These are phyloP conservation scores for Nymphalis polychloros DNA, from an alignment of 2,888 invertebrate species.

Conservation along the genomic window DNA sequence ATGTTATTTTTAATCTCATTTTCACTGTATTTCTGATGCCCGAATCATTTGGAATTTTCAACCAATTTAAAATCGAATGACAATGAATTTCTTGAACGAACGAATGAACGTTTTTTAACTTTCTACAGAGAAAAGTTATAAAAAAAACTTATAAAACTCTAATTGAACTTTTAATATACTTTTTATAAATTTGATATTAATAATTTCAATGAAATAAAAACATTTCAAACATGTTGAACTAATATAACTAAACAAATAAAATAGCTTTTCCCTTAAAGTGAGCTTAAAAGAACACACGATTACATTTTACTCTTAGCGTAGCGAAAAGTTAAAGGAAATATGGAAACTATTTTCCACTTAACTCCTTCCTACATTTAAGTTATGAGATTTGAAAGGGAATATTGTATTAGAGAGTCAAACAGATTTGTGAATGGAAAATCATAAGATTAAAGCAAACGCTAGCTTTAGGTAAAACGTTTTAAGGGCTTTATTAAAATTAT, in stretches of 20 bases:
- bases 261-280: constrained; percentile 15
- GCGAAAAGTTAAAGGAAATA: constrained; percentile 11
- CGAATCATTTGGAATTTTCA: too few species aligned
- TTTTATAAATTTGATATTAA: too few species aligned
- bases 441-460: constrained; percentile 6
- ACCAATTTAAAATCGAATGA: too few species aligned
- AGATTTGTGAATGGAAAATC: constrained; percentile 11
- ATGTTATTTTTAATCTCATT: too few species aligned
- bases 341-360: constrained; percentile 12
- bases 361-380: constrained; percentile 7
- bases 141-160: too few species aligned
- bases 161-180: too few species aligned
- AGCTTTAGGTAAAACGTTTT: constrained; percentile 8
- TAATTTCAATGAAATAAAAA: too few species aligned
- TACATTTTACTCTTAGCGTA: neutral
- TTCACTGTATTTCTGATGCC: too few species aligned
- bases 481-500: constrained; percentile 4
- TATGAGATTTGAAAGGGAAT: constrained; percentile 17
- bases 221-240: too few species aligned
- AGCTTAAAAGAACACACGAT: constrained; percentile 5
- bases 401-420: constrained; percentile 22
- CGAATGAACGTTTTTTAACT: too few species aligned
- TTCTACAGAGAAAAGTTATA: too few species aligned
- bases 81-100: too few species aligned
- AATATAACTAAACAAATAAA: neutral